Evolutionary conservation across 92 coral and sea anemone genomes (phyloP).

Genomic region (Parazoanthus darwini): DNA sequence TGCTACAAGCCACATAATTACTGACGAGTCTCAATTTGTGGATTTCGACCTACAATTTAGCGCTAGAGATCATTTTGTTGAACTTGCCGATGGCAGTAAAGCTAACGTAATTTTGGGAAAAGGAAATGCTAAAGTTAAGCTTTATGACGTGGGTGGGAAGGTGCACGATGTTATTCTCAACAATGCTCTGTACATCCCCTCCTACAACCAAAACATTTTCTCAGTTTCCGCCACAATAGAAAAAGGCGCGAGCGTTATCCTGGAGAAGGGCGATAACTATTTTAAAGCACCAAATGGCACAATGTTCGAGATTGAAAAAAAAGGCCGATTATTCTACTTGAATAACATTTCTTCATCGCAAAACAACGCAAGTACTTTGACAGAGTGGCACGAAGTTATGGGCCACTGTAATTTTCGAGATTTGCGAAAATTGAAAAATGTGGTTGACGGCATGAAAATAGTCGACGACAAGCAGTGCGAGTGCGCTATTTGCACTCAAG

Average conservation of each 20-base stretch:
- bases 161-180: slow-evolving; percentile 35
- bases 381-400: slow-evolving; percentile 45
- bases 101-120: slow-evolving; percentile 48
- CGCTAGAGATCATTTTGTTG: slow-evolving; percentile 43
- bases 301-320: slow-evolving; percentile 40
- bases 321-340: slow-evolving; percentile 42
- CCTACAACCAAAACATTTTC: slow-evolving; percentile 54
- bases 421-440: slow-evolving; percentile 40
- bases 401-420: too few species aligned
- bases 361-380: slow-evolving; percentile 39
- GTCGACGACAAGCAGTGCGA: slow-evolving; percentile 34
- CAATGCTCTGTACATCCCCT: slow-evolving; percentile 56
- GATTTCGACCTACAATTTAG: slow-evolving; percentile 45
- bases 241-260: slow-evolving; percentile 44
- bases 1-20: slow-evolving; percentile 49
- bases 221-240: slow-evolving; percentile 48
- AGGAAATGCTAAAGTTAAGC: slow-evolving; percentile 39
- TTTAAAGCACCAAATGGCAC: slow-evolving; percentile 47
- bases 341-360: slow-evolving; percentile 34
- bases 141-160: slow-evolving; percentile 37
- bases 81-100: slow-evolving; percentile 53
- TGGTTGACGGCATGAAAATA: slow-evolving; percentile 44
- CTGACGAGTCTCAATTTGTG: slow-evolving; percentile 43
- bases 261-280: slow-evolving; percentile 32
- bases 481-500: slow-evolving; percentile 49